Evolutionary conservation across 2,888 invertebrate species (phyloP).

Genomic region (Ennomos fuscantarius): DNA sequence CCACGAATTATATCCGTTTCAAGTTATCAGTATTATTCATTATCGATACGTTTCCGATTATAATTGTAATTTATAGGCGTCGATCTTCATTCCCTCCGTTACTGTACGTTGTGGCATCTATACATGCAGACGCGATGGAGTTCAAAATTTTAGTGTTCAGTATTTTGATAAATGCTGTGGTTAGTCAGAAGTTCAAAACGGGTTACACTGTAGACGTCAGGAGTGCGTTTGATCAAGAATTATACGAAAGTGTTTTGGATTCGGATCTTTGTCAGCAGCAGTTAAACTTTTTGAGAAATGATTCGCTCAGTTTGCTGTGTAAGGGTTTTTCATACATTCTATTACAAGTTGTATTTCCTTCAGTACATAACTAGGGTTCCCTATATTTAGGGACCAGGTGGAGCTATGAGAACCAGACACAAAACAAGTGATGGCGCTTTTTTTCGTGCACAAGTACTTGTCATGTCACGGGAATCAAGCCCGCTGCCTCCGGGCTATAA

Average conservation of each 20-base stretch:
- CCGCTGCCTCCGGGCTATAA: no score
- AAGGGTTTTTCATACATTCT: conserved; percentile 31
- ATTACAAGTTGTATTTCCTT: no score
- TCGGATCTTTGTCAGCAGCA: conserved; percentile 49
- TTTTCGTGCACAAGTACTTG: no score
- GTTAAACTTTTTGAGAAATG: conserved; percentile 40
- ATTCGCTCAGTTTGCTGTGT: conserved; percentile 45
- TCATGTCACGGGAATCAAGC: no score
- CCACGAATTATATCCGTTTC: conserved; percentile 1
- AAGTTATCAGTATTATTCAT: conserved; percentile 4
- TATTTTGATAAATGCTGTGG: conserved; percentile 8
- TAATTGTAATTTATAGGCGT: conserved; percentile 30
- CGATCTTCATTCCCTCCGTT: conserved; percentile 8
- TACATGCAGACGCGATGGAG: conserved; percentile 23
- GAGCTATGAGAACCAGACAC: no score
- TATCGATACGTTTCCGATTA: conserved; percentile 28
- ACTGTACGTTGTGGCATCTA: conserved; percentile 4
- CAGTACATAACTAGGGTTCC: no score
- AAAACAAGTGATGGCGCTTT: no score
- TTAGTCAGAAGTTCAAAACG: conserved; percentile 5
- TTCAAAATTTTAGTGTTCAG: conserved; percentile 14
- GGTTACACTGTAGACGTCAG: conserved; percentile 27
- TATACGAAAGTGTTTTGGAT: conserved; percentile 58
- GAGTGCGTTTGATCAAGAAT: conserved; percentile 52
- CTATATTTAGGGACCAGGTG: no score